Evolutionary conservation across 37 sponge, comb jelly and placozoan species (phyloP).

Genomic region (Amphimedon queenslandica): DNA sequence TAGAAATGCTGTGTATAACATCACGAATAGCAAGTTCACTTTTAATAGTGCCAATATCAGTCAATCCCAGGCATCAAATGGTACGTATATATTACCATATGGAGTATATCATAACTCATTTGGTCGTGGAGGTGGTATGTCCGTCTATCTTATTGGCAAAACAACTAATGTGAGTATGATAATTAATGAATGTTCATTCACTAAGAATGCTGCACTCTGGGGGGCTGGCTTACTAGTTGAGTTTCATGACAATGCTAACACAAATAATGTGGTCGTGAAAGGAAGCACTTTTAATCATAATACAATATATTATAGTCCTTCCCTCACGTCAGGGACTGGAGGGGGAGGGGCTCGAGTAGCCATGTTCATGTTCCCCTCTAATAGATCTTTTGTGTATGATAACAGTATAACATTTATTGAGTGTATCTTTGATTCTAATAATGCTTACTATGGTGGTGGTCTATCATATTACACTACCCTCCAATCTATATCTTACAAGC

Average conservation of each 20-base stretch:
- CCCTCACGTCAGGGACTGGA: conserved; percentile 21
- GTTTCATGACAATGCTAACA: conserved; percentile 22
- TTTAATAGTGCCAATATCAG: not conserved
- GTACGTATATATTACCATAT: conserved; percentile 5
- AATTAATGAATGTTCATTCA: conserved; percentile 1
- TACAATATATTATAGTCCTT: not conserved
- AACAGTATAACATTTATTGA: conserved; percentile 22
- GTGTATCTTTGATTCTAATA: conserved; percentile 40
- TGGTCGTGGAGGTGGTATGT: conserved; percentile 32
- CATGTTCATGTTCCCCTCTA: conserved; percentile 14
- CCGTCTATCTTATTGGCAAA: conserved; percentile 17
- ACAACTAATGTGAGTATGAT: not conserved
- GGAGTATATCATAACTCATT: conserved; percentile 4
- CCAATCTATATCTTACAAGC: not conserved
- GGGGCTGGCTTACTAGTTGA: conserved; percentile 16
- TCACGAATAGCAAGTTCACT: conserved; percentile 4
- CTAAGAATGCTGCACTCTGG: conserved; percentile 1
- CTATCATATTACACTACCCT: conserved; percentile 22
- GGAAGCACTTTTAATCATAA: not conserved
- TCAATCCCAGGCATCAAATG: not conserved
- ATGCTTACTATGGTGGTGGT: conserved; percentile 58
- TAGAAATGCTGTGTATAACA: not conserved
- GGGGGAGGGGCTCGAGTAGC: conserved; percentile 36
- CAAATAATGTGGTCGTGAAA: not conserved
- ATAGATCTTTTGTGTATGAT: not conserved